Evolutionary conservation across 2,888 invertebrate genomes (phyloP).

Genomic region (Caenorhabditis angaria): DNA sequence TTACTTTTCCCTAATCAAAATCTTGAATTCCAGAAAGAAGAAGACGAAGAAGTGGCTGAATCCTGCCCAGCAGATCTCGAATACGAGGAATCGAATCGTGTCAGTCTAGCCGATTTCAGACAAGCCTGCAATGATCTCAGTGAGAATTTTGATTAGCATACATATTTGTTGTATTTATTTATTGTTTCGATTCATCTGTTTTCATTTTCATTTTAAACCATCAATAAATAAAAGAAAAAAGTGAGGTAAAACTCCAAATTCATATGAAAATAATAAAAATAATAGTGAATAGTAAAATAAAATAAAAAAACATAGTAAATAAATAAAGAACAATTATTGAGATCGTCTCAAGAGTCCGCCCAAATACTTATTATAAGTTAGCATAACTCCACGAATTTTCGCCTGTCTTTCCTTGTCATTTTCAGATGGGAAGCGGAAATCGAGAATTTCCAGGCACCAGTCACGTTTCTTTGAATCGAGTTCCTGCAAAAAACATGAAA

Average conservation of each 20-base stretch:
- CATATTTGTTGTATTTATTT: not conserved
- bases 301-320: not conserved
- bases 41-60: not conserved
- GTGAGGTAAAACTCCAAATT: not conserved
- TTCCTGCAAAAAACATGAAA: conserved; percentile 41
- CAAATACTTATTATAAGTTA: not conserved
- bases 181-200: not conserved
- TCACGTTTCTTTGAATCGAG: conserved; percentile 50
- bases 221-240: not conserved
- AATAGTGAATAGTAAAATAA: not conserved
- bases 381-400: not conserved
- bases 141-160: not conserved
- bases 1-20: not conserved
- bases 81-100: conserved; percentile 2
- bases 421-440: conserved; percentile 56
- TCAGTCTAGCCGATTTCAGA: not conserved
- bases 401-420: conserved; percentile 8
- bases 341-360: not conserved
- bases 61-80: not conserved
- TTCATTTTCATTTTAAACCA: not conserved
- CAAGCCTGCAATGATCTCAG: conserved; percentile 1
- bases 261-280: not conserved
- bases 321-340: not conserved
- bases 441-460: conserved; percentile 60
- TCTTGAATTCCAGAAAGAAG: not conserved